Base-by-base conservation (phyloP, 2,888 invertebrate genomes). In the Halocaridina rubra region DNA sequence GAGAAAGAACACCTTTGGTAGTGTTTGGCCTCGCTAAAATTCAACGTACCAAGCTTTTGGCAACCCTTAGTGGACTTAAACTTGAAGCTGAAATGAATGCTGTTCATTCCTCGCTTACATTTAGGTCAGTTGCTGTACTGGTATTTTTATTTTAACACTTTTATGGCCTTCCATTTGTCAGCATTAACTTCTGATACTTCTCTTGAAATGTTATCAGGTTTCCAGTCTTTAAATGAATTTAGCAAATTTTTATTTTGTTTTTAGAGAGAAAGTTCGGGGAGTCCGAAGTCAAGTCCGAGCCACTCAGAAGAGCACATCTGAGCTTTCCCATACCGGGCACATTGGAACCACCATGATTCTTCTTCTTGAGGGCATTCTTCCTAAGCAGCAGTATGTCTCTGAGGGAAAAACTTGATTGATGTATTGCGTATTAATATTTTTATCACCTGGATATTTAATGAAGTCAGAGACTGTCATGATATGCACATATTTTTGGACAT, bases 61-160 rank as follows among this genome's bases (percentile, higher is more conserved):
- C 98, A 0, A 97, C 97, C 0, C 92, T 98, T 0, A 97, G 97
- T 89, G 98, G 98, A 0, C 92, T 98, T 74, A 98, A 98, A 91
- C 92, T 98, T 87, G 98, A 98, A 91, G 97, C 97, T 0, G 97
- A 98, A 92, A 95, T 98, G 81, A 96, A 96, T 19, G 96, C 96
- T 82, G 92, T 98, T 10, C 97, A 98, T 90, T 95, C 96, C n/a
- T 96, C 97, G 89, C 93, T 97, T 46, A 97, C 97, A 0, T 96
- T 96, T 90, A 94, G 97, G 86, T 86, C 27, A 27, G 61, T 72
- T n/a, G n/a, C n/a, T n/a, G n/a, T n/a, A n/a, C n/a, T n/a, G n/a
- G n/a, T n/a, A n/a, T n/a, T n/a, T n/a, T n/a, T n/a, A n/a, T n/a
- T n/a, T n/a, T n/a, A n/a, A n/a, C n/a, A n/a, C n/a, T n/a, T n/a